Conservation (phyloP, 2,888 invertebrate species). For the Nephrocerus scutellatus region DNA sequence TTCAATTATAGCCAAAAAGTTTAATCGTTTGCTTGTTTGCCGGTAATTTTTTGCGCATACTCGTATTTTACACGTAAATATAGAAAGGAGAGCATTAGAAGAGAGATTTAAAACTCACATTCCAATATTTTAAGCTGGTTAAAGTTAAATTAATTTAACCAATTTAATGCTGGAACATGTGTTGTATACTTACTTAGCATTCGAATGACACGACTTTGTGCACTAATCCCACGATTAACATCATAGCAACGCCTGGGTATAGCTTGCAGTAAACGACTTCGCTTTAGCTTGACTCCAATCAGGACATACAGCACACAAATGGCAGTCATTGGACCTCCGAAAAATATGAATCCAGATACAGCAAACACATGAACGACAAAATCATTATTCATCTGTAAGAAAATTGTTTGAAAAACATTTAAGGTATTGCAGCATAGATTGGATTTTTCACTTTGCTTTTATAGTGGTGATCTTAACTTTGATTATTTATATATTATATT, state of each 20-base stretch:
- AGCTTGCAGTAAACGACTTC: slow-evolving; percentile 57
- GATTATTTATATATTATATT: too few relatives aligned
- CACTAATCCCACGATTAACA: slow-evolving; percentile 52
- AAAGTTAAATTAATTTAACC: too few relatives aligned
- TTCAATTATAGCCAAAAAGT: too few relatives aligned
- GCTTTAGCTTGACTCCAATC: slow-evolving; percentile 65
- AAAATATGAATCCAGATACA: slow-evolving; percentile 74
- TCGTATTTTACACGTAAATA: too few relatives aligned
- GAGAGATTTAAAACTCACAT: slow-evolving; percentile 1
- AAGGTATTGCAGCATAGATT: too few relatives aligned
- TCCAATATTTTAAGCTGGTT: background rate
- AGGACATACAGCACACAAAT: slow-evolving; percentile 75
- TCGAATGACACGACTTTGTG: slow-evolving; percentile 63
- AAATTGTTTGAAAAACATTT: too few relatives aligned
- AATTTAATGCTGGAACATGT: too few relatives aligned
- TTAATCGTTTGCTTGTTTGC: too few relatives aligned
- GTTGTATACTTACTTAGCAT: slow-evolving; percentile 77
- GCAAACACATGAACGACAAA: slow-evolving; percentile 64
- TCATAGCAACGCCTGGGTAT: slow-evolving; percentile 50
- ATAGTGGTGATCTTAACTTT: too few relatives aligned
- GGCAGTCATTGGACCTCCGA: slow-evolving; percentile 79
- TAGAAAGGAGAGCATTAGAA: background rate
- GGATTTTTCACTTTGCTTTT: too few relatives aligned
- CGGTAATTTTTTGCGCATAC: too few relatives aligned
- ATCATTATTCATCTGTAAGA: slow-evolving; percentile 42